Percentiles rank a stretch among this genome's conserved stretches.
Conservation (phyloP, 2,888 invertebrate genomes). For the Drosophila buzzatii region DNA sequence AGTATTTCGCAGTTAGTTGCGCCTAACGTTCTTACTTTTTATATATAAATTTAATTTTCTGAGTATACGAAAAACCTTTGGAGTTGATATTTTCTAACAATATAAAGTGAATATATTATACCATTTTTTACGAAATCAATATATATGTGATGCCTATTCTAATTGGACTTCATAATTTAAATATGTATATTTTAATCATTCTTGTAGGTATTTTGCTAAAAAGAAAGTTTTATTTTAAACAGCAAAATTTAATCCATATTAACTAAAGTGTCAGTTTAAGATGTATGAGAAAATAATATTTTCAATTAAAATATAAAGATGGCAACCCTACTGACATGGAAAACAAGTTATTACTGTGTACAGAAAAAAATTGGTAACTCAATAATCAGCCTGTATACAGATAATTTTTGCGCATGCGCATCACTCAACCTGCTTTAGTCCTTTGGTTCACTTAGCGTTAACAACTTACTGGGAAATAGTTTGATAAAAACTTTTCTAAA, state of each 20-base stretch:
- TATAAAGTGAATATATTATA: no score
- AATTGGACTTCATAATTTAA: no score
- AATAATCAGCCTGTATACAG: slow-evolving; percentile 77
- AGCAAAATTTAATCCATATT: not conserved
- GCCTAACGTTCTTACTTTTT: no score
- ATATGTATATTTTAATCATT: no score
- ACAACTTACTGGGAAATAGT: slow-evolving; percentile 67
- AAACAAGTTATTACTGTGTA: slow-evolving; percentile 60
- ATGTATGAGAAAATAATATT: not conserved
- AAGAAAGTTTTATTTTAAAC: not conserved
- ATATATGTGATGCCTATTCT: not conserved
- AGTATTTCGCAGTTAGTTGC: no score
- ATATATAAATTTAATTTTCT: no score
- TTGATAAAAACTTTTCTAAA: slow-evolving; percentile 50
- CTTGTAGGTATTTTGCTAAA: no score
- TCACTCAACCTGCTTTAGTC: slow-evolving; percentile 61
- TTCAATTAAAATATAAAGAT: slow-evolving; percentile 17
- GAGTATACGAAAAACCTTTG: no score
- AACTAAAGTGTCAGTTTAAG: not conserved
- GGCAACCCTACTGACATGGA: slow-evolving; percentile 61
- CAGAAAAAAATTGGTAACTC: slow-evolving; percentile 73
- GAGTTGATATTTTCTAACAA: no score
- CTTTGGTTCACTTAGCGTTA: slow-evolving; percentile 70
- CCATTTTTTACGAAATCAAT: not conserved
- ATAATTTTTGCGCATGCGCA: slow-evolving; percentile 73